These are phyloP conservation scores for Brachionus angularis DNA, from an alignment of 1,140 invertebrate genomes.

Conservation along the genomic window DNA sequence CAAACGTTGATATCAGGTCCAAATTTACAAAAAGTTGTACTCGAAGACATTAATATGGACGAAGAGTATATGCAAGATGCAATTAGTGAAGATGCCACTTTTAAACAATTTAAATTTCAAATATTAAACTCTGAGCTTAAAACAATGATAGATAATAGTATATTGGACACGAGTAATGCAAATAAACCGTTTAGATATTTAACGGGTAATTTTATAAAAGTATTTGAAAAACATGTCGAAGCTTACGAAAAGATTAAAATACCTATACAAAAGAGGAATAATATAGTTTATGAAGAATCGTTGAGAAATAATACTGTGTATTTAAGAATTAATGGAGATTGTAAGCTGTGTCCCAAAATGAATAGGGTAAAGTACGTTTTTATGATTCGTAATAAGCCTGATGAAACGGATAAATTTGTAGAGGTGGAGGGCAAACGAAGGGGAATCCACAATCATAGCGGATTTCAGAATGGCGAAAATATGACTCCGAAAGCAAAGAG, in stretches of 20 bases:
- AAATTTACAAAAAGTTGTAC: constrained; percentile 28
- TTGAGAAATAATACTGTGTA: constrained; percentile 22
- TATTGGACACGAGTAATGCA: constrained; percentile 18
- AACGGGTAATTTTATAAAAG: constrained; percentile 24
- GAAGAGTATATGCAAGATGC: constrained; percentile 27
- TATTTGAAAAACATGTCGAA: constrained; percentile 25
- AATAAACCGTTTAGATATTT: constrained; percentile 27
- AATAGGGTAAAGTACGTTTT: constrained; percentile 25
- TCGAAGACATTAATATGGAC: constrained; percentile 32
- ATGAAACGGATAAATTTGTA: constrained; percentile 18
- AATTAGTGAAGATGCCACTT: constrained; percentile 11
- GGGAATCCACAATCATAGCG: constrained; percentile 8
- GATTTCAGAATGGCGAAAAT: constrained; percentile 29
- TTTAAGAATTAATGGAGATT: constrained; percentile 15
- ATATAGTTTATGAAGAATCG: constrained; percentile 26
- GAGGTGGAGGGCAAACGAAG: constrained; percentile 20
- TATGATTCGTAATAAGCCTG: constrained; percentile 18
- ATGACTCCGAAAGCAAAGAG: constrained; percentile 11
- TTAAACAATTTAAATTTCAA: constrained; percentile 41
- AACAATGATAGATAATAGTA: constrained; percentile 17
- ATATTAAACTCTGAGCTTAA: constrained; percentile 38
- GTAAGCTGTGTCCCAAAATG: constrained; percentile 29
- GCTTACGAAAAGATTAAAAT: constrained; percentile 22
- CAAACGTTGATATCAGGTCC: constrained; percentile 16
- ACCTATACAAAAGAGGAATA: constrained; percentile 33